Evolutionary conservation across 1,140 invertebrate species (phyloP), one percentile per base, ranked within the genome.

Genomic region (Myzus persicae): DNA sequence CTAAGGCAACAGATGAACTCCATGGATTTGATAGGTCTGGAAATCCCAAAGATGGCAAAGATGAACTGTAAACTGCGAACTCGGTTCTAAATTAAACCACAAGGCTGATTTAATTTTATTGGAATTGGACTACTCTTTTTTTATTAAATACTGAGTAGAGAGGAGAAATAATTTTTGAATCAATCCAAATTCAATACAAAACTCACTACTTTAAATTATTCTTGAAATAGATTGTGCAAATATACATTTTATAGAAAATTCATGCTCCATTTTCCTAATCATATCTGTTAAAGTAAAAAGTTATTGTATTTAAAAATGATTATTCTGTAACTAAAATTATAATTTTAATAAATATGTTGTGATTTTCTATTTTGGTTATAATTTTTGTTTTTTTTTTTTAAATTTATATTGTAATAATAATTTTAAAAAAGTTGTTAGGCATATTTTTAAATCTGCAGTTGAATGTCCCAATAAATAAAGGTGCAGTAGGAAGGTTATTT

Each of bases 11-110:
- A 48, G 96, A 97, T 93, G 98, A 98, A 94, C 96, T 99, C 93
- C 98, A 98, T 94, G 97, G 97, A 91, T 99, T 96, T 95, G 98
- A 98, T 95, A 97, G 98, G 93, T 97, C 97, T 94, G 99, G 99
- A 94, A 98, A 98, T 94, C 95, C 96, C 81, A 99, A 98, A 95
- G 93, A 95, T 88, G 94, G 94, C 54, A 98, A 97, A 95, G 96
- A 97, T 94, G 98, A 99, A 95, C 94, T 97, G 94, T 97, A 96
- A 96, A 94, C 94, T 96, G 94, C 96, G 96, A 96, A 94, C 42
- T 81, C 54, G 1, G 88, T 90, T 82, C 31, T 82, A 40, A 92
- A 38, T 93, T 48, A 93, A 93, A 44, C 90, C 91, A 85, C 44
- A 93, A 93, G 91, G 91, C 91, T 93, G 91, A 93, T 93, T 84